Conservation (phyloP, 2,797 vertebrate genomes). For the Centropyge bicolor region DNA sequence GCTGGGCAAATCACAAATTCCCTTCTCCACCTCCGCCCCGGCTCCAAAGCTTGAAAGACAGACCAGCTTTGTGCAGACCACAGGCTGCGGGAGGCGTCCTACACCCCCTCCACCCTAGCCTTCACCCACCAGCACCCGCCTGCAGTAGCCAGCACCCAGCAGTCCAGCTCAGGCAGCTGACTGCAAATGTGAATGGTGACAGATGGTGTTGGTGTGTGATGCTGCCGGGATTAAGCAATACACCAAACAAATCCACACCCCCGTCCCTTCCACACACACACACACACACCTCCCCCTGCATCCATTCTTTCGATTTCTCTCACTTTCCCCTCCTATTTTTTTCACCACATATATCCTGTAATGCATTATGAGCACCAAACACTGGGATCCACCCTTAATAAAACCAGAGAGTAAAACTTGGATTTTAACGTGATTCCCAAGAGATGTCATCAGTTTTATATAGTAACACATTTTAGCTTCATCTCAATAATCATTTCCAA, state of each 20-base stretch:
- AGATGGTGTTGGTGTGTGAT: slow-evolving; percentile 78
- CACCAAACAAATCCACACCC: slow-evolving; percentile 39
- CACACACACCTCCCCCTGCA: not conserved
- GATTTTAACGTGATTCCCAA: not conserved
- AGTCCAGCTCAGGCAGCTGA: slow-evolving; percentile 15
- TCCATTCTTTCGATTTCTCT: slow-evolving; percentile 1
- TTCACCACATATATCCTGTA: not conserved
- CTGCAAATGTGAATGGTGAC: slow-evolving; percentile 62
- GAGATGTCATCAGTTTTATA: not conserved
- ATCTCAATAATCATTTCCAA: not conserved
- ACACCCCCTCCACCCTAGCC: not conserved
- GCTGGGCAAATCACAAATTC: slow-evolving; percentile 29
- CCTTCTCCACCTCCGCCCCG: not conserved
- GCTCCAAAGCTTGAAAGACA: slow-evolving; percentile 1
- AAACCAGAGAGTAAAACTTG: not conserved
- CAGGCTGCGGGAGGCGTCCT: slow-evolving; percentile 16
- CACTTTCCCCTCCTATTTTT: slow-evolving; percentile 13
- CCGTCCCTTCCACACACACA: not conserved
- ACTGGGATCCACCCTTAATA: too few species aligned
- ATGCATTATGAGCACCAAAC: not conserved
- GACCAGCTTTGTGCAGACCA: slow-evolving; percentile 15
- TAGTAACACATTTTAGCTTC: not conserved
- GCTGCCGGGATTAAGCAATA: slow-evolving; percentile 59
- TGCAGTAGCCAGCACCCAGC: not conserved
- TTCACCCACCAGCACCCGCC: not conserved